A percentile compares a stretch with the other conserved stretches of the same genome.
These are phyloP conservation scores for Micrasema minimum DNA, from an alignment of 1,140 invertebrate species.

Conservation along the genomic window DNA sequence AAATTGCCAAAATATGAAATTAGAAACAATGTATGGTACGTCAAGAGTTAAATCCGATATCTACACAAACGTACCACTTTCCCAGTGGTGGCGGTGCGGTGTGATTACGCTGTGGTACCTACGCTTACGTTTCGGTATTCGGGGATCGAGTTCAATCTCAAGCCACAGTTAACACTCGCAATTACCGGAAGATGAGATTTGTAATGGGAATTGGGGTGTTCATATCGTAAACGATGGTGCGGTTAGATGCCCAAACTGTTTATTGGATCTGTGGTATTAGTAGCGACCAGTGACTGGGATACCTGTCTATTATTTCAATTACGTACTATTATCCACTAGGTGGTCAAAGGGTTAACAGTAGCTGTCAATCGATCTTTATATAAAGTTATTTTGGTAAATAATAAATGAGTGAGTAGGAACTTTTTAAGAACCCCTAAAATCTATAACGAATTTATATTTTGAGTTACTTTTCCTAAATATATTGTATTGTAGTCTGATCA, in stretches of 20 bases:
- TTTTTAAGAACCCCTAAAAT: no score
- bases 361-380: not conserved
- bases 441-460: no score
- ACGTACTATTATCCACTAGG: not conserved
- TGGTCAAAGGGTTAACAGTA: not conserved
- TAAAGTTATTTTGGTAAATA: not conserved
- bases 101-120: conserved; percentile 10
- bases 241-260: conserved; percentile 7
- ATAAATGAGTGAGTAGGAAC: no score
- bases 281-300: not conserved
- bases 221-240: conserved; percentile 13
- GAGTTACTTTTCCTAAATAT: no score
- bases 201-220: conserved; percentile 26
- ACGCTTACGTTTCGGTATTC: not conserved
- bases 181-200: conserved; percentile 41
- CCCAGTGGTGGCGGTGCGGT: no score
- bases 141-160: conserved; percentile 20
- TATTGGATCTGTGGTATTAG: conserved; percentile 7
- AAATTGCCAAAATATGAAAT: no score
- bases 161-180: conserved; percentile 13
- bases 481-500: no score
- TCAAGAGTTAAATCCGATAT: conserved; percentile 24
- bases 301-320: conserved; percentile 13
- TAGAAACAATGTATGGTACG: not conserved
- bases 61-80: conserved; percentile 10